Evolutionary conservation across 2,797 vertebrate species (phyloP), one percentile per base, ranked within the genome.

Genomic region (Chiroxiphia lanceolata): DNA sequence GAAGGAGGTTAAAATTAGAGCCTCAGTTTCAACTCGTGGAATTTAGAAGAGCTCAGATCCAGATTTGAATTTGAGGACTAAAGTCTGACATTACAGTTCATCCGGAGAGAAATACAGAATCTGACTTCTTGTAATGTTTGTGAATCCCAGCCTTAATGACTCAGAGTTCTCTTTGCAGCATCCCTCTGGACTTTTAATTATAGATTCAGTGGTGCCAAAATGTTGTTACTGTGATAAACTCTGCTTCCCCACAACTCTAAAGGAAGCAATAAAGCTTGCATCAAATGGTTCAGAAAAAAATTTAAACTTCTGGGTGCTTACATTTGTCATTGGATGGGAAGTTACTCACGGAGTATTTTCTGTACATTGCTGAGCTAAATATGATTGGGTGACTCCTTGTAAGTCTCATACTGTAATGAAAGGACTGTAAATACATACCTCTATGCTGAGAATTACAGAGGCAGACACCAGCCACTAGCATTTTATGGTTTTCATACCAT

Each of bases 1-100:
- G 79, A 91, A 88, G 63, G 45, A 93, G 29, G 54, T 50, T 60
- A 67, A 90, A 94, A 90, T 72, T 56, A 95, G 44, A 93, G 34
- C 25, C 42, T 60, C 6, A 6, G 11, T 86, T 94, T 83, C 47
- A 76, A 18, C 34, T 31, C 36, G 42, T 26, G 56, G 56, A 71
- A 75, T 84, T 68, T 93, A 56, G 70, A 91, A 86, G 51, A 64
- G 15, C 63, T 84, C 44, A 60, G 47, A 91, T 93, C 36, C 48
- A 82, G 33, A 87, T 64, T 45, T 87, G 36, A 83, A 54, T 75
- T 2, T 91, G 77, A 82, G 48, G 51, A 27, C 56, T 93, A 26
- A 16, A 76, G n/a, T 45, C 47, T 94, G 91, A 56, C 42, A 44
- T 84, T 69, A 78, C 38, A 82, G 44, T 61, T 81, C 53, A 88